Evolutionary conservation across 2,888 invertebrate genomes (phyloP).

Genomic region (Callimorpha dominula): DNA sequence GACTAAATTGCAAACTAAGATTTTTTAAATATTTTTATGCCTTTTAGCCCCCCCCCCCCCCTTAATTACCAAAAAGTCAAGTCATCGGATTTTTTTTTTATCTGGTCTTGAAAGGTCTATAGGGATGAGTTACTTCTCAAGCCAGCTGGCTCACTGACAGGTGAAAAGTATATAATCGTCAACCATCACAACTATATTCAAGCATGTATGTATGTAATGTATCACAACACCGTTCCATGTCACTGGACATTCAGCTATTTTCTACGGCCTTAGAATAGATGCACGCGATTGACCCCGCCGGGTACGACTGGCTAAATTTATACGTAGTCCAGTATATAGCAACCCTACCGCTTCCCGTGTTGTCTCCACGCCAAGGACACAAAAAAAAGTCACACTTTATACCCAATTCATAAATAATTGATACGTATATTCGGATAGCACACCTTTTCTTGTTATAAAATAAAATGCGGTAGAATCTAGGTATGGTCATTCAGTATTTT

Average conservation of each 20-base stretch:
- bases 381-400: neutral
- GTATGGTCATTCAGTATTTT: too few species aligned
- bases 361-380: neutral
- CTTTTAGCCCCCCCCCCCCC: too few species aligned
- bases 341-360: neutral
- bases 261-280: slow-evolving; percentile 45
- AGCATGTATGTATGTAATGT: neutral
- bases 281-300: slow-evolving; percentile 45
- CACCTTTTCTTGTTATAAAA: neutral
- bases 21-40: too few species aligned
- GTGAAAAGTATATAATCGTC: neutral
- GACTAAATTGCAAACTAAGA: too few species aligned
- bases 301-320: slow-evolving; percentile 42
- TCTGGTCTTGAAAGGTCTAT: too few species aligned
- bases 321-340: slow-evolving; percentile 22
- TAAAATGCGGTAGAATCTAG: neutral
- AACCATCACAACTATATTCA: neutral
- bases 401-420: too few species aligned
- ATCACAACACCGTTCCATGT: slow-evolving; percentile 13
- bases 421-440: neutral
- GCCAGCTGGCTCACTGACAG: too few species aligned
- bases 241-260: slow-evolving; percentile 36
- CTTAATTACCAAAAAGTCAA: too few species aligned
- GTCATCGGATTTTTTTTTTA: too few species aligned
- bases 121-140: too few species aligned